phyloP scores from a whole-genome alignment of 2,797 vertebrate species.

The Rhyacichthys aspro region DNA sequence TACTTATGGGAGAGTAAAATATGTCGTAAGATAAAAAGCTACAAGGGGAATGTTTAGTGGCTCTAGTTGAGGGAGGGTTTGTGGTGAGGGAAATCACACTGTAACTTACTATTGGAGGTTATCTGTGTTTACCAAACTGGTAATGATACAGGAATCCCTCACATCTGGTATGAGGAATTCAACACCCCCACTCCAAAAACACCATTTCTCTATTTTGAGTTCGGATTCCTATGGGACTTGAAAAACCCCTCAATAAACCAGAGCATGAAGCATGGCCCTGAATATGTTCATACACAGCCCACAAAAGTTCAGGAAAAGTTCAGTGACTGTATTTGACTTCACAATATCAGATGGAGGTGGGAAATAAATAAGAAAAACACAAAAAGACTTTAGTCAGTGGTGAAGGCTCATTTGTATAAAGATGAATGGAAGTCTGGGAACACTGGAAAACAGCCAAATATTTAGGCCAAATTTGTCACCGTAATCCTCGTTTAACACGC shows the following conservation, averaged over 20 bases:
- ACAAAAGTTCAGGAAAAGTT: slow-evolving; percentile 52
- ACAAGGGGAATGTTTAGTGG: slow-evolving; percentile 15
- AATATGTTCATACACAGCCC: slow-evolving; percentile 25
- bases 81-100: slow-evolving; percentile 28
- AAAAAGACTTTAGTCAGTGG: not conserved
- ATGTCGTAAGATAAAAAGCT: slow-evolving; percentile 3
- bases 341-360: slow-evolving; percentile 9
- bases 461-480: too few species aligned
- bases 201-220: slow-evolving; percentile 35
- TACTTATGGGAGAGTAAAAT: not conserved
- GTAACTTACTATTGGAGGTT: slow-evolving; percentile 20
- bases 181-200: slow-evolving; percentile 11
- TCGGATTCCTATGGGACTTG: slow-evolving; percentile 41
- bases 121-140: slow-evolving; percentile 45
- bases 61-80: slow-evolving; percentile 9
- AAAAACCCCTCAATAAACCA: slow-evolving; percentile 38
- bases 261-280: slow-evolving; percentile 25
- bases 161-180: slow-evolving; percentile 59
- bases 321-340: slow-evolving; percentile 22
- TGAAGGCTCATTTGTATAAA: too few species aligned
- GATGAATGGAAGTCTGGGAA: too few species aligned
- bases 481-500: too few species aligned
- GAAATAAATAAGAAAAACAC: not conserved
- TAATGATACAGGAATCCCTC: slow-evolving; percentile 53
- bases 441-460: too few species aligned